These are phyloP conservation scores for Nerophis lumbriciformis DNA, from an alignment of 2,113 vertebrate species.

Conservation along the genomic window DNA sequence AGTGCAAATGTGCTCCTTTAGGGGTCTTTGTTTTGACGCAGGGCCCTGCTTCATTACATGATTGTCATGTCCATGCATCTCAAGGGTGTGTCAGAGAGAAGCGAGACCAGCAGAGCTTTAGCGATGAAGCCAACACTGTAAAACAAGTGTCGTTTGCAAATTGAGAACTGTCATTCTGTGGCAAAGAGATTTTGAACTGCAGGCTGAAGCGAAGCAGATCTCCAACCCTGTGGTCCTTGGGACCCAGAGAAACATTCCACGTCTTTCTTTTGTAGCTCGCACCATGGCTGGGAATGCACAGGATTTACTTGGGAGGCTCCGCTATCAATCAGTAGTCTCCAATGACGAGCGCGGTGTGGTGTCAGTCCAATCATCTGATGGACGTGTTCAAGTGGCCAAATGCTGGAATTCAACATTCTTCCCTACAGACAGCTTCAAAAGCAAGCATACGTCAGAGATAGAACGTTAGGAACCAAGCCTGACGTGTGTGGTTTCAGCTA, in stretches of 20 bases:
- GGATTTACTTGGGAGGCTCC: conserved; percentile 6
- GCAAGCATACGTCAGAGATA: not conserved
- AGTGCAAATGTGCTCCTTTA: too few relatives aligned
- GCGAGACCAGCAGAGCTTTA: not conserved
- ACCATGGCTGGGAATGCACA: not conserved
- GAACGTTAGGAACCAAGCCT: not conserved
- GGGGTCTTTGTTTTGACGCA: too few relatives aligned
- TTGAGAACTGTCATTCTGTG: conserved; percentile 5
- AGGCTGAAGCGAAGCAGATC: not conserved
- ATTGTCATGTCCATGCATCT: too few relatives aligned
- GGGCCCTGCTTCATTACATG: too few relatives aligned
- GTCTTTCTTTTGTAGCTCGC: not conserved
- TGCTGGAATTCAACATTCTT: not conserved
- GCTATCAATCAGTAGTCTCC: conserved; percentile 5
- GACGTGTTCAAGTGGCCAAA: conserved; percentile 1
- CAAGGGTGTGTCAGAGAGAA: not conserved
- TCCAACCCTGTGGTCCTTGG: conserved; percentile 9
- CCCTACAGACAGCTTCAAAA: conserved; percentile 3
- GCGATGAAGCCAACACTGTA: not conserved
- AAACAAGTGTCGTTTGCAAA: conserved; percentile 2
- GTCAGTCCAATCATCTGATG: conserved; percentile 8
- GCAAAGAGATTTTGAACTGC: not conserved
- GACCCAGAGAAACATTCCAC: conserved; percentile 10
- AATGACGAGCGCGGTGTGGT: not conserved
- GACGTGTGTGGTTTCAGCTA: conserved; percentile 1